phyloP scores from a whole-genome alignment of 2,797 vertebrate species.

The Tolypeutes matacus region DNA sequence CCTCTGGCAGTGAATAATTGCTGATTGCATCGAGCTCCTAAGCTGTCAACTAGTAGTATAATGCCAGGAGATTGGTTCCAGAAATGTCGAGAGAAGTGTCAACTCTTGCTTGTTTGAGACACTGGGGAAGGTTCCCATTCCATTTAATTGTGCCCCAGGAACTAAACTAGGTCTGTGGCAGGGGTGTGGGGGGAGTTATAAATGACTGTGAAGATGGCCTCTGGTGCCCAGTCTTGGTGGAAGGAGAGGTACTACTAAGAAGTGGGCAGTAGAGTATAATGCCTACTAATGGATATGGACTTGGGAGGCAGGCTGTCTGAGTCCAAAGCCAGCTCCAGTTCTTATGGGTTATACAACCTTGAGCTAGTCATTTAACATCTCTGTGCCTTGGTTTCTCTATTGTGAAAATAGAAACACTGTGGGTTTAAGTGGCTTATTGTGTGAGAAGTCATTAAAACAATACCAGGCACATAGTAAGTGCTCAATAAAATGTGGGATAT shows the following conservation, averaged over 20 bases:
- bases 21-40: neutral
- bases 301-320: neutral
- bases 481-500: neutral
- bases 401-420: neutral
- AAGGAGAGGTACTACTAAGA: neutral
- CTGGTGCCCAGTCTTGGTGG: neutral
- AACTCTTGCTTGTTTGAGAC: constrained; percentile 19
- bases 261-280: neutral
- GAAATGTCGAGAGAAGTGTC: neutral
- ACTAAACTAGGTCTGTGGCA: neutral
- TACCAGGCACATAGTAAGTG: neutral
- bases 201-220: neutral
- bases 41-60: constrained; percentile 41
- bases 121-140: neutral
- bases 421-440: neutral
- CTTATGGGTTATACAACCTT: too few species aligned
- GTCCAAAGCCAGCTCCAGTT: too few species aligned
- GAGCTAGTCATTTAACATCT: neutral
- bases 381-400: neutral
- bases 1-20: constrained; percentile 46
- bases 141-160: neutral
- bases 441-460: neutral
- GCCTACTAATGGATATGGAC: neutral
- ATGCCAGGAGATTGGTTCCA: neutral
- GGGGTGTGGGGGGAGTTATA: neutral